A percentile compares a stretch with the other conserved stretches of the same genome.
phyloP scores from a whole-genome alignment of 2,113 vertebrate genomes.

The Balaenoptera acutorostrata region DNA sequence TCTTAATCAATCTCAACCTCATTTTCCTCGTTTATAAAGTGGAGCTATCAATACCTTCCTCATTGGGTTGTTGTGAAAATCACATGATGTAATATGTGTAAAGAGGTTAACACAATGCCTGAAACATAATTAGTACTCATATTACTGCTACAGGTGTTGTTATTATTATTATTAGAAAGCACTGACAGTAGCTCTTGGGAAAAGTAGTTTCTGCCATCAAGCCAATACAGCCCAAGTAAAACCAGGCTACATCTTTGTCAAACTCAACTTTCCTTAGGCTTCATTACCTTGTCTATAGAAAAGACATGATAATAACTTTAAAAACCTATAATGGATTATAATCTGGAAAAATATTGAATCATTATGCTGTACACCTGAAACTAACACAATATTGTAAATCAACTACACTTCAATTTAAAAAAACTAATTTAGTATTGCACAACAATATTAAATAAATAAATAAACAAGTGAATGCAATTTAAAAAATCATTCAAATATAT shows the following conservation, averaged over 20 bases:
- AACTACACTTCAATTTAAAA: not conserved
- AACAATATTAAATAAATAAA: not conserved
- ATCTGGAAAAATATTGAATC: not conserved
- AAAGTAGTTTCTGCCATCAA: not conserved
- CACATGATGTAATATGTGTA: not conserved
- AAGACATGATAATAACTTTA: not conserved
- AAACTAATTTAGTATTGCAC: not conserved
- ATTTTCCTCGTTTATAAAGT: not conserved
- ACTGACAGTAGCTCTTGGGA: not conserved
- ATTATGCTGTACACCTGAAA: not conserved
- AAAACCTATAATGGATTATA: not conserved
- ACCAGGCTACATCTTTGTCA: not conserved
- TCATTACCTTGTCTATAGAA: not conserved
- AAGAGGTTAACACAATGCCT: not conserved
- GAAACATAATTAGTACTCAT: not conserved
- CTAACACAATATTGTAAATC: not conserved
- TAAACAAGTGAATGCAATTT: not conserved
- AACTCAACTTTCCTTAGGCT: not conserved
- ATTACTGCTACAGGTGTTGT: not conserved
- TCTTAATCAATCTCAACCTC: not conserved
- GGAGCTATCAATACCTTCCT: not conserved
- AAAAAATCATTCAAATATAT: not conserved
- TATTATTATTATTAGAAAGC: not conserved
- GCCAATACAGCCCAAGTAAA: not conserved
- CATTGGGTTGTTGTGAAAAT: not conserved